These are phyloP conservation scores for Lycaon pictus DNA, from an alignment of 2,113 vertebrate genomes.

Conservation along the genomic window DNA sequence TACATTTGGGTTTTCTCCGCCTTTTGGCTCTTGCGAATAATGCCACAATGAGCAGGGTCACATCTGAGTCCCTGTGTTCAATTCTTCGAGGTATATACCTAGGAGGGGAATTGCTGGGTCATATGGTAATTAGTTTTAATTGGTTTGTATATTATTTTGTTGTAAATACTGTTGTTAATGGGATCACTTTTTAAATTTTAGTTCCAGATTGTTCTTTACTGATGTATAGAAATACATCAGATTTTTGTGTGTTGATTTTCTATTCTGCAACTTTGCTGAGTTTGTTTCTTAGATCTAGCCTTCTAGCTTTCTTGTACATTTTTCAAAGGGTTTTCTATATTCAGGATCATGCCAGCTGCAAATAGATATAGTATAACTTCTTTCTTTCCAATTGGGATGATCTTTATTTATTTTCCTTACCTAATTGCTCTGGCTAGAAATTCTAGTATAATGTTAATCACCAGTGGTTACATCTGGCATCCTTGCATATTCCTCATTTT, in stretches of 20 bases:
- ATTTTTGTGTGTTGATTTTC: background rate
- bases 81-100: background rate
- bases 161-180: background rate
- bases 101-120: background rate
- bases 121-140: background rate
- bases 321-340: background rate
- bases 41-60: background rate
- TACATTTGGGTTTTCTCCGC: background rate
- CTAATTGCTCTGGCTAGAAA: background rate
- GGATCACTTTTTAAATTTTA: background rate
- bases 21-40: background rate
- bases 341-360: background rate
- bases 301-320: background rate
- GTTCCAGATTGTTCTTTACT: background rate
- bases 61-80: background rate
- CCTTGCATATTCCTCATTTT: background rate
- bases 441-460: background rate
- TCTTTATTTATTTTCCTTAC: background rate
- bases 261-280: background rate
- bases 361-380: background rate
- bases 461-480: background rate
- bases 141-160: background rate
- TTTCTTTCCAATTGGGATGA: background rate
- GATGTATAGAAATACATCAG: background rate
- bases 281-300: background rate